phyloP scores from a whole-genome alignment of 2,888 invertebrate genomes.

The Steromphala cineraria region DNA sequence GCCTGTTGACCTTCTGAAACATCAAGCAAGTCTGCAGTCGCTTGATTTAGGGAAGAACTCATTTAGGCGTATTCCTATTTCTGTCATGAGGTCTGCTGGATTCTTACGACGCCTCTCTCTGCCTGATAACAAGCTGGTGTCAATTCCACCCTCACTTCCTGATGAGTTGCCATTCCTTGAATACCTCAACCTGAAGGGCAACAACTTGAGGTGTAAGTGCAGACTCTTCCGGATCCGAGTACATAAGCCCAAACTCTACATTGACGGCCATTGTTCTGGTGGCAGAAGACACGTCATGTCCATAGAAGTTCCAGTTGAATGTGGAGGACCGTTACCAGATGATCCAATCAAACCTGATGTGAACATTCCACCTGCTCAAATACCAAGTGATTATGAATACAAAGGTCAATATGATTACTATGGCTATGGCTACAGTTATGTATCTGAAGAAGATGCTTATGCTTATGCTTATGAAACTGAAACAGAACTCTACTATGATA shows the following conservation, averaged over 20 bases:
- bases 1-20: constrained; percentile 18
- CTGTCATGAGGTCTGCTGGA: neutral
- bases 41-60: constrained; percentile 28
- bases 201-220: constrained; percentile 38
- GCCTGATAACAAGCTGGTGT: neutral
- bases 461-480: no score
- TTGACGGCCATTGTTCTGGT: constrained; percentile 27
- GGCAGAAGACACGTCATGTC: neutral
- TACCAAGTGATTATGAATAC: neutral
- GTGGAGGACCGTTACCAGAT: neutral
- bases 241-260: constrained; percentile 8
- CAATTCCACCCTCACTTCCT: constrained; percentile 23
- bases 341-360: neutral
- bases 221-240: constrained; percentile 11
- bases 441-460: no score
- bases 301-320: neutral
- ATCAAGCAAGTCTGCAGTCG: constrained; percentile 22
- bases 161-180: constrained; percentile 26
- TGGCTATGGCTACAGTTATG: neutral
- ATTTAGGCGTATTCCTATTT: constrained; percentile 24
- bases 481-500: no score
- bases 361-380: neutral
- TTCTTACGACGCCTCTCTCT: constrained; percentile 1
- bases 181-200: constrained; percentile 21
- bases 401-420: neutral